Percentiles rank a stretch among this genome's conserved stretches.
Evolutionary conservation across 2,113 vertebrate genomes (phyloP).

Genomic region (Megaleporinus macrocephalus): DNA sequence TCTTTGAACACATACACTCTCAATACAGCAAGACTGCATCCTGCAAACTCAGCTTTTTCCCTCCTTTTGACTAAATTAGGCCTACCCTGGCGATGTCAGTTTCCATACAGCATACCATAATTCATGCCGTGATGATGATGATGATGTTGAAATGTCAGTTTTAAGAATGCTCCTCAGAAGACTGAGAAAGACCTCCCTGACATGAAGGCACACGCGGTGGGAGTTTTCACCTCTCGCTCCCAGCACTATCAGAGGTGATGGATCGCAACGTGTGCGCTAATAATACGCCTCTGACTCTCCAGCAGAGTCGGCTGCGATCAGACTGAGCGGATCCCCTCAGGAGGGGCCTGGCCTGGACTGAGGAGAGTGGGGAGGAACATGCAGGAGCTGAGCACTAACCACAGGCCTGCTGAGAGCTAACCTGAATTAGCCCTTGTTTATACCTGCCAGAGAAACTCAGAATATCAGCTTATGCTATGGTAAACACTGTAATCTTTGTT

Average conservation of each 20-base stretch:
- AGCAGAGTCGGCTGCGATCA: background rate
- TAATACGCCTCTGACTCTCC: background rate
- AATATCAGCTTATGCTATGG: background rate
- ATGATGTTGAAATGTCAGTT: background rate
- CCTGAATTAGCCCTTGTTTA: constrained; percentile 42
- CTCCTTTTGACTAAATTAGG: background rate
- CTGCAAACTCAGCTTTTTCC: background rate
- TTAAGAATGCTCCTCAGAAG: background rate
- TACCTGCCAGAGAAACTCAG: constrained; percentile 3
- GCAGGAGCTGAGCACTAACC: constrained; percentile 65
- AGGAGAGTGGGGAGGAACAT: constrained; percentile 57
- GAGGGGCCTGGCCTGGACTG: constrained; percentile 50
- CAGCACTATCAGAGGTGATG: constrained; percentile 28
- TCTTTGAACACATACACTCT: background rate
- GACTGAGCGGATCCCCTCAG: background rate
- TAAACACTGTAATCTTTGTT: constrained; percentile 16
- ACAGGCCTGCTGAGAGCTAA: constrained; percentile 65
- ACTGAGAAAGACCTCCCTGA: background rate
- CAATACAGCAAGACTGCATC: background rate
- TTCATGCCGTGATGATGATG: background rate
- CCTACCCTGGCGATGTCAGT: background rate
- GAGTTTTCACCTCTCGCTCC: constrained; percentile 14
- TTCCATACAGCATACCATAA: background rate
- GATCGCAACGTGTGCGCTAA: constrained; percentile 11
- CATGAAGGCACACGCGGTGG: constrained; percentile 12